Evolutionary conservation across 1,140 invertebrate species (phyloP), one percentile per base, ranked within the genome.

Genomic region (Drosophila sp.): DNA sequence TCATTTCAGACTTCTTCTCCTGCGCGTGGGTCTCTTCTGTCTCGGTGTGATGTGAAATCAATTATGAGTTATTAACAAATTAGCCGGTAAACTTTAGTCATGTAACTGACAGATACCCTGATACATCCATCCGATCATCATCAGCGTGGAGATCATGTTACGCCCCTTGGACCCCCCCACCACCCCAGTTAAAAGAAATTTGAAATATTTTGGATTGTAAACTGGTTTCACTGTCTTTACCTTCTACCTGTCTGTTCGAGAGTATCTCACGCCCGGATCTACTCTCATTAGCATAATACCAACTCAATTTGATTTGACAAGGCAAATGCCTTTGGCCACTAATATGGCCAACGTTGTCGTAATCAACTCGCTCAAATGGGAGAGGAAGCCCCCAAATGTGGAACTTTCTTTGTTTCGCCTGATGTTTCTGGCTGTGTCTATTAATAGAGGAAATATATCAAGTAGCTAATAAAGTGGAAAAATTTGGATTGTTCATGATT

Each of bases 51-150:
- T 87, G 83, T 76, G 84, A 89, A 89, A 89, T 87, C 83, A 87
- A 87, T 87, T 87, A 87, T 80, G 83, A 87, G 66, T 83, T 87
- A 87, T 89, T 87, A 87, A 80, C 83, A 87, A 87, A 87, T 87
- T 83, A 87, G 84, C 71, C 56, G 56, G 62, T 44, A 70, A 77
- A 29, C 30, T 58, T 44, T 62, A 82, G 64, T 72, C 83, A 75
- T 82, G 69, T 87, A 86, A 83, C 83, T 87, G 76, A 83, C 80
- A 87, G 80, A 65, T 67, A 79, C 79, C 77, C 72, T 89, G 76
- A 67, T 67, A 79, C 79, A 80, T 73, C 76, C 79, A 80, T 73
- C 76, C 63, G 67, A 61, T 50, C 44, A 50, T 50, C 44, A 50
- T 17, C 44, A 50, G 44, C 2, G 23, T 44, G 41, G 41, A 44